Evolutionary conservation across 2,888 invertebrate genomes (phyloP).

Genomic region (Boloria euphrosyne): DNA sequence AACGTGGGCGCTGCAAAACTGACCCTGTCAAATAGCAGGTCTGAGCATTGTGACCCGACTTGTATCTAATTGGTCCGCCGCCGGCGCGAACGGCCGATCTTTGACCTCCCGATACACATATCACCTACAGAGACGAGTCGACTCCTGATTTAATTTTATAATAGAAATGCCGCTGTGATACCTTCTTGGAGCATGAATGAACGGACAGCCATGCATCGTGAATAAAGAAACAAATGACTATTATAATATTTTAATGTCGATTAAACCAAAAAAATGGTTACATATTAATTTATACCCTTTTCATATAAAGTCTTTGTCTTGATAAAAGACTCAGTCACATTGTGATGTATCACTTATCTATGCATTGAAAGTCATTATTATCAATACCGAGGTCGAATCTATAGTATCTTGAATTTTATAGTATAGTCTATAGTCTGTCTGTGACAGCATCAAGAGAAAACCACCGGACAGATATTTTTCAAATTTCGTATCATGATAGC

Average conservation of each 20-base stretch:
- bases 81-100: slow-evolving; percentile 75
- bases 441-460: too few species aligned
- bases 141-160: slow-evolving; percentile 48
- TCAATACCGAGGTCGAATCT: too few species aligned
- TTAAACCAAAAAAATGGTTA: too few species aligned
- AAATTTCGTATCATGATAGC: too few species aligned
- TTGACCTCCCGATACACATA: slow-evolving; percentile 72
- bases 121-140: slow-evolving; percentile 57
- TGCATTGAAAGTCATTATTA: too few species aligned
- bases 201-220: background rate
- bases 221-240: slow-evolving; percentile 3
- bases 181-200: slow-evolving; percentile 8
- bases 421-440: too few species aligned
- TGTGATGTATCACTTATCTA: slow-evolving; percentile 7
- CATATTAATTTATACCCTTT: too few species aligned
- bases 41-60: slow-evolving; percentile 63
- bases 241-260: too few species aligned
- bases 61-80: slow-evolving; percentile 65
- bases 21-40: slow-evolving; percentile 62
- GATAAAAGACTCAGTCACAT: slow-evolving; percentile 21
- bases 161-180: slow-evolving; percentile 24
- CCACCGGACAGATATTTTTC: too few species aligned
- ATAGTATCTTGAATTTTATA: too few species aligned
- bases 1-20: slow-evolving; percentile 65
- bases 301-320: background rate